These are phyloP conservation scores for Alectoris magna DNA, from an alignment of 2,797 vertebrate genomes.

Conservation along the genomic window DNA sequence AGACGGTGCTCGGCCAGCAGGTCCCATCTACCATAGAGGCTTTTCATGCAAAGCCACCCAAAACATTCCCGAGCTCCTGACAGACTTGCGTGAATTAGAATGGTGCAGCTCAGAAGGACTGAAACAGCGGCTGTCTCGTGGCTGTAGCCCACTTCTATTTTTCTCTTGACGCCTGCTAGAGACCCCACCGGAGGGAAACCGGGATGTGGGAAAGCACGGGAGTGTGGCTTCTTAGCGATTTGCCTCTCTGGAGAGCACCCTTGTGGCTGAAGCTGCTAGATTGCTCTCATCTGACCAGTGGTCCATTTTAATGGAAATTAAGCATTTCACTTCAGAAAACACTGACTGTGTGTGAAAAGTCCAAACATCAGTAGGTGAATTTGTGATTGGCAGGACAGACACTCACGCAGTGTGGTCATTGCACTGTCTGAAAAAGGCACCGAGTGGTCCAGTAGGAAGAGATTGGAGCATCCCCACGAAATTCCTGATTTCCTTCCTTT, in stretches of 20 bases:
- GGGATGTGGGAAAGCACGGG: not conserved
- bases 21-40: not conserved
- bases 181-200: not conserved
- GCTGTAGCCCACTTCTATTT: not conserved
- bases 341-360: not conserved
- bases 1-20: not conserved
- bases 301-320: not conserved
- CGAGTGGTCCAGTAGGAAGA: not conserved
- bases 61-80: not conserved
- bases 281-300: not conserved
- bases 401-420: fast-evolving
- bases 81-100: not conserved
- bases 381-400: not conserved
- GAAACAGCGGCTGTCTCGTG: not conserved
- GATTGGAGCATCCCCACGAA: not conserved
- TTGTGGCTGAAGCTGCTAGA: not conserved
- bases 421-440: not conserved
- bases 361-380: not conserved
- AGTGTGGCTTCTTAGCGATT: not conserved
- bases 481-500: not conserved
- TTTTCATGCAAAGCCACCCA: not conserved
- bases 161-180: not conserved
- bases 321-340: not conserved
- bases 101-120: not conserved
- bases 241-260: not conserved